Evolutionary conservation across 1,140 invertebrate genomes (phyloP).

Genomic region (Conus ventricosus): DNA sequence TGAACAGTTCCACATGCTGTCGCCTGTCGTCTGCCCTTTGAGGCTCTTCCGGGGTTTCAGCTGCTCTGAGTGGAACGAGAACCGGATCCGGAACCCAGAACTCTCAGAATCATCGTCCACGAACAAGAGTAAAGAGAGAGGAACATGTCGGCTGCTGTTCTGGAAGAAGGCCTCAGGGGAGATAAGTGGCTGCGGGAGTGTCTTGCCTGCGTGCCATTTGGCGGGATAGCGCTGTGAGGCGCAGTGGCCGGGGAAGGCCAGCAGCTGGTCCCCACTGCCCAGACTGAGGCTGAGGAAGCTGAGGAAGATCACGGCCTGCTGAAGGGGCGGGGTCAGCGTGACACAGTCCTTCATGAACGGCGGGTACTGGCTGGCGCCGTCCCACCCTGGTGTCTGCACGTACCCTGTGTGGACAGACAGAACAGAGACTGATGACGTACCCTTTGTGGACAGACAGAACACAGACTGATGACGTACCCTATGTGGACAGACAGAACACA

Average conservation of each 20-base stretch:
- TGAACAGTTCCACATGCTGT: constrained; percentile 3
- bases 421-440: too few relatives aligned
- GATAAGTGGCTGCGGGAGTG: background rate
- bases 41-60: background rate
- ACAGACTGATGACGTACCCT: too few relatives aligned
- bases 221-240: background rate
- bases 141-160: too few relatives aligned
- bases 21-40: background rate
- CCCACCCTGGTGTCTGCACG: constrained; percentile 20
- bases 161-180: background rate
- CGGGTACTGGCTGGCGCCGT: background rate
- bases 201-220: background rate
- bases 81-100: background rate
- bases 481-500: too few relatives aligned
- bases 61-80: background rate
- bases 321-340: background rate
- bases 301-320: background rate
- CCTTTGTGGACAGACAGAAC: too few relatives aligned
- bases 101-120: background rate
- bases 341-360: background rate
- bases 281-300: background rate
- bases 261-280: background rate
- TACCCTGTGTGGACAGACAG: background rate
- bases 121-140: too few relatives aligned
- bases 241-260: background rate